phyloP scores from a whole-genome alignment of 2,797 vertebrate genomes.

The Mastacembelus armatus region DNA sequence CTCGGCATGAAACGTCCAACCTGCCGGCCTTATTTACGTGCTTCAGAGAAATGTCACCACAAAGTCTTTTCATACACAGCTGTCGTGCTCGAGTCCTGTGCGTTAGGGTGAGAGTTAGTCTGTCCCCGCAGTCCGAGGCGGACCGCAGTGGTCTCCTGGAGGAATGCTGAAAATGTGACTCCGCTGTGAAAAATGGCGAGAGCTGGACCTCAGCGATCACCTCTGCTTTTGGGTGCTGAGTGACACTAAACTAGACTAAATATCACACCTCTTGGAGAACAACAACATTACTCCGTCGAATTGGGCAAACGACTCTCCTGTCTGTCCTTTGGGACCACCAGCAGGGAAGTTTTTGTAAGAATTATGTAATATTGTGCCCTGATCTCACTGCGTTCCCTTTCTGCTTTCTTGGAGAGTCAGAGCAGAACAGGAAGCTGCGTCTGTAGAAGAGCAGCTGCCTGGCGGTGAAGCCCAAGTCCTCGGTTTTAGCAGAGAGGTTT shows the following conservation, averaged over 20 bases:
- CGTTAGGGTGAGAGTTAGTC: slow-evolving; percentile 30
- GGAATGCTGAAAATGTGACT: slow-evolving; percentile 73
- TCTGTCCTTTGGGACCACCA: background rate
- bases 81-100: no score
- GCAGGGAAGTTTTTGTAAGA: background rate
- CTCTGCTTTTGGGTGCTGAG: slow-evolving; percentile 41
- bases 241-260: slow-evolving; percentile 29
- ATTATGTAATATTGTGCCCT: slow-evolving; percentile 39
- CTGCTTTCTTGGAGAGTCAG: background rate
- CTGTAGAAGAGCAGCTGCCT: slow-evolving; percentile 19
- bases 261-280: background rate
- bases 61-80: background rate
- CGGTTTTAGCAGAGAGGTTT: slow-evolving; percentile 29
- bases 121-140: slow-evolving; percentile 34
- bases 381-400: background rate
- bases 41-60: background rate
- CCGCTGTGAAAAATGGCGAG: slow-evolving; percentile 41
- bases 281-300: background rate
- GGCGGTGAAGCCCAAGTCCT: slow-evolving; percentile 8
- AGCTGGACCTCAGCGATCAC: slow-evolving; percentile 39
- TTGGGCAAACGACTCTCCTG: no score
- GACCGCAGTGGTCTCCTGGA: slow-evolving; percentile 48
- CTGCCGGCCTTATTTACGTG: background rate
- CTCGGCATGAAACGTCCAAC: background rate
- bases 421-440: slow-evolving; percentile 11